Evolutionary conservation across 2,113 vertebrate genomes (phyloP), one percentile per base, ranked within the genome.

Genomic region (Bufo bufo): DNA sequence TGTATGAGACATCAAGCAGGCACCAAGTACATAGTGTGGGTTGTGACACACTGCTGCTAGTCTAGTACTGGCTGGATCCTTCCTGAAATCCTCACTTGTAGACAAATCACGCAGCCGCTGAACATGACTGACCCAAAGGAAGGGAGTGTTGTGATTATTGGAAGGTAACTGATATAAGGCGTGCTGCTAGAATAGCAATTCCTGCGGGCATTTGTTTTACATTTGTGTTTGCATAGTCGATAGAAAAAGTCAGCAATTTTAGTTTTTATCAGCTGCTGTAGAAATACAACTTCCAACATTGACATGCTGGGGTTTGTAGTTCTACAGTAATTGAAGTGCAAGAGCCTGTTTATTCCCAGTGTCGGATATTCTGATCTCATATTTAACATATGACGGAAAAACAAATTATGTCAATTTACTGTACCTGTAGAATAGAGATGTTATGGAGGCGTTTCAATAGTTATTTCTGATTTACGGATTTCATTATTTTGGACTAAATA

Each of bases 91-190:
- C 66, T 17, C 77, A 71, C 65, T 80, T 20, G 19, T 83, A 88
- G 77, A 72, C 59, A 43, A 58, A 74, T 23, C 20, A 77, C 54
- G 11, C 3, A 83, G 13, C 19, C n/a, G 61, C 56, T 77, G 59
- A 75, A 87, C 33, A 93, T 94, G 93, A 89, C 92, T 78, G 3
- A 85, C 4, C 11, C 83, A 20, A 90, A 85, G 56, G 88, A 91
- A 43, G 90, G 90, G 49, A 84, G 61, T 81, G 89, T 94, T 74
- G 87, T 91, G 0, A 86, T 94, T 74, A 50, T 94, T 89, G 94
- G 94, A 92, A 94, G 94, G 94, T 93, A 93, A 92, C 82, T 54
- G 19, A 33, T n/a, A 23, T 9, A 9, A 33, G 47, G 43, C 14
- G 11, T 71, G 20, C 49, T 23, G 20, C 19, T 59, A 33, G 3